Evolutionary conservation across 1,140 invertebrate species (phyloP), one percentile per base, ranked within the genome.

Genomic region (Pseudomyrmex pallidus): DNA sequence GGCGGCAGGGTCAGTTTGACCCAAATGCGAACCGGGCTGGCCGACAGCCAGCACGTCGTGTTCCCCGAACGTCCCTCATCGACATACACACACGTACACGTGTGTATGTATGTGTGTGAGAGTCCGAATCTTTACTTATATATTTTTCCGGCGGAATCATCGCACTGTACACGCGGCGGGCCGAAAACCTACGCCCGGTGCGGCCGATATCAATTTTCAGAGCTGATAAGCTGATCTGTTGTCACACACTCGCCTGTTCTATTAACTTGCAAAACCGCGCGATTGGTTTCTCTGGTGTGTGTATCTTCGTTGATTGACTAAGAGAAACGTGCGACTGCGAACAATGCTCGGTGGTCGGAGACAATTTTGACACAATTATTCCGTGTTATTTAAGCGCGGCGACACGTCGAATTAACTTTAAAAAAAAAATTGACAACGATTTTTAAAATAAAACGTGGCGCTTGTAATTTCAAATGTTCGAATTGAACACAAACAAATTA

Each of bases 1-100:
- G 22, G 46, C 35, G 61, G 59, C 22, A 25, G 46, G 74, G 83
- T 77, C 84, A 88, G 85, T 91, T 87, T 92, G 91, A 93, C 92
- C 92, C 83, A 92, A 92, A 93, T 93, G 87, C 80, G 25, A 74
- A 86, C 82, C 64, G 89, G 83, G 84, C 91, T 93, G 92, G 93
- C 89, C 64, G 46, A 3, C 44, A 59, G 92, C 92, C 93, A 93
- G 86, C 88, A 86, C 82, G 85, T 87, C 89, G 74, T 91, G 90
- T 92, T 88, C 87, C 76, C 88, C 87, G 86, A 77, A 84, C 86
- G 72, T 84, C 84, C 83, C 82, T 90, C 46, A 15, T 87, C 63
- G 22, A 63, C 74, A 35, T 35, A 35, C 35, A 35, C 35, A 35
- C 35, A 35, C 35, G 35, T 35, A 7, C 35, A 35, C 35, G 35